Evolutionary conservation across 2,113 vertebrate genomes (phyloP).

Genomic region (Hippocampus comes): DNA sequence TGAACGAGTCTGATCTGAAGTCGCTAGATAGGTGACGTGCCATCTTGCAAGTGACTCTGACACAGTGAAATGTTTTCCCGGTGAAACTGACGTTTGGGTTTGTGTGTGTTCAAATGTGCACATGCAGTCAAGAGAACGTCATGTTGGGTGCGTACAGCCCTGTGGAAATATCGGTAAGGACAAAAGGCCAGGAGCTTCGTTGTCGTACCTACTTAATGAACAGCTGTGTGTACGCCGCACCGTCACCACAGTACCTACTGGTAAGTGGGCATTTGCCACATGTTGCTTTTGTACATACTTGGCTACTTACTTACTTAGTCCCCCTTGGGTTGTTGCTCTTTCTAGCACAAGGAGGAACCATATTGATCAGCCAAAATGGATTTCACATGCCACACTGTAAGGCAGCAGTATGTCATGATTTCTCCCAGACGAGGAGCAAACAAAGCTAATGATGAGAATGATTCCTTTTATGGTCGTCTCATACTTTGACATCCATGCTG

Average conservation of each 20-base stretch:
- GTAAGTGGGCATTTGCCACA: conserved; percentile 52
- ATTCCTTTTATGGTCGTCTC: neutral
- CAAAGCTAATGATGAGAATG: neutral
- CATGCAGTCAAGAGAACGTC: conserved; percentile 84
- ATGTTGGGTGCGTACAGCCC: conserved; percentile 78
- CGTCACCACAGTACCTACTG: conserved; percentile 88
- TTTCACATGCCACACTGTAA: neutral
- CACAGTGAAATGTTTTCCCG: neutral
- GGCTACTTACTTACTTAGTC: neutral
- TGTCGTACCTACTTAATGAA: conserved; percentile 88
- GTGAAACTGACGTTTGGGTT: conserved; percentile 1
- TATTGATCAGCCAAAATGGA: neutral
- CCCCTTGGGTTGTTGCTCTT: too few relatives aligned
- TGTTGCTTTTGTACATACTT: neutral
- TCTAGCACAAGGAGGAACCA: neutral
- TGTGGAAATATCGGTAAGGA: conserved; percentile 76
- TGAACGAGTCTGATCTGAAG: conserved; percentile 77
- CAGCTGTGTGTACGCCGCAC: conserved; percentile 75
- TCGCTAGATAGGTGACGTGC: conserved; percentile 77
- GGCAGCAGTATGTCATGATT: neutral
- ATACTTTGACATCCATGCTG: neutral
- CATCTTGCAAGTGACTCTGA: neutral
- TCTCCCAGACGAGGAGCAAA: neutral
- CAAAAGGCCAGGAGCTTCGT: conserved; percentile 68
- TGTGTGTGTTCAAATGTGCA: conserved; percentile 2